Evolutionary conservation across 2,888 invertebrate species (phyloP), one percentile per base, ranked within the genome.

Genomic region (Arge pagana): DNA sequence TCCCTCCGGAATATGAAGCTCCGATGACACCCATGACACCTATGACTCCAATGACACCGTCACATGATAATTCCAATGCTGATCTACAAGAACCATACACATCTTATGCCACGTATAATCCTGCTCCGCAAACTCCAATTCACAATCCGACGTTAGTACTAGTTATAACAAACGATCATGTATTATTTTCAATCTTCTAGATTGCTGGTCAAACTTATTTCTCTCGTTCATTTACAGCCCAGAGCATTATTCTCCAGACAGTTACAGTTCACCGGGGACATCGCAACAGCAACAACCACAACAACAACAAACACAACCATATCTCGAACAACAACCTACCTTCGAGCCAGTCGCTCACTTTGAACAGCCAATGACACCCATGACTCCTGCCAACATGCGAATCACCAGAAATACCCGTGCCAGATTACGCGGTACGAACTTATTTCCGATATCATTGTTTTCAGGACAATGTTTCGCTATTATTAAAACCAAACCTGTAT

Each of bases 1-100:
- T 81, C 16, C 91, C 92, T 43, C 90, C 90, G 54, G 93, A 93
- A 71, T 93, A 90, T 73, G 91, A 91, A 28, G 88, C 87, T 61
- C 86, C 87, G 4, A 80, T 81, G 79, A 81, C 81, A 15, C 81
- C 80, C 1, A 79, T 80, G 79, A 81, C 80, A n/a, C 79, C 80
- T 1, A 77, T 78, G 72, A 74, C 74, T 28, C 71, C 82, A 2
- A 79, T 80, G 72, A 74, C 74, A 30, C 71, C 82, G 2, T 79
- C 80, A 72, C 81, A 82, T 8, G 84, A 83, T 33, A 81, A 81
- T 57, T 82, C 82, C 4, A 82, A 78, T 11, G 68, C 65, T 7
- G 79, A 79, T 50, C 62, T 67, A 1, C 78, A 78, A 39, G 78
- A 79, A 53, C 67, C 73, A 6, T 79, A 76, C 54, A 70, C 76